A percentile compares a stretch with the other conserved stretches of the same genome.
Evolutionary conservation across 2,113 vertebrate species (phyloP).

Genomic region (Phasianus colchicus): DNA sequence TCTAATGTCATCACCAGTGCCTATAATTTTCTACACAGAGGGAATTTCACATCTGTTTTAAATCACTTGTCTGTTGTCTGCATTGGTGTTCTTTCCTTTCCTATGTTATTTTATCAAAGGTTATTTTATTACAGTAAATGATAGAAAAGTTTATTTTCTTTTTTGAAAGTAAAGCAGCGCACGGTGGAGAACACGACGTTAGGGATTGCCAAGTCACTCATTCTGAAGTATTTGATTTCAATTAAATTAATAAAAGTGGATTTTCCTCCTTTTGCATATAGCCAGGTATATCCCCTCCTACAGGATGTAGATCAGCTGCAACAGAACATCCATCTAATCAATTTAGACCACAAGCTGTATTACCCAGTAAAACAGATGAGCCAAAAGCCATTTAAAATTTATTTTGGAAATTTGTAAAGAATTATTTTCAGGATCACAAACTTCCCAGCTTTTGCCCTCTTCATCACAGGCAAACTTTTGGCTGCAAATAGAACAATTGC

Average conservation of each 20-base stretch:
- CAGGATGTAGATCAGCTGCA: background rate
- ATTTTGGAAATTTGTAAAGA: background rate
- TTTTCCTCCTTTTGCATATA: background rate
- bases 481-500: background rate
- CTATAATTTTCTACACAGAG: conserved; percentile 48
- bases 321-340: background rate
- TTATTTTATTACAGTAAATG: background rate
- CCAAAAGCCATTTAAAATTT: background rate
- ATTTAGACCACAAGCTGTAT: background rate
- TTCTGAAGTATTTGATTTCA: background rate
- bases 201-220: background rate
- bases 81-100: background rate
- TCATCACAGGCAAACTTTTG: background rate
- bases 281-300: background rate
- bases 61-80: conserved; percentile 40
- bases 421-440: background rate
- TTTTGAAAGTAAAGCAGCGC: background rate
- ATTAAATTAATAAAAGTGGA: background rate
- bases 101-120: background rate
- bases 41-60: conserved; percentile 60
- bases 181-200: background rate
- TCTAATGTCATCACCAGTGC: conserved; percentile 71
- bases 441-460: background rate
- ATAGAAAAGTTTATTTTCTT: background rate
- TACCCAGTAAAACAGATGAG: background rate